Evolutionary conservation across 2,797 vertebrate species (phyloP), one percentile per base, ranked within the genome.

Genomic region (Pseudomugil tenellus): DNA sequence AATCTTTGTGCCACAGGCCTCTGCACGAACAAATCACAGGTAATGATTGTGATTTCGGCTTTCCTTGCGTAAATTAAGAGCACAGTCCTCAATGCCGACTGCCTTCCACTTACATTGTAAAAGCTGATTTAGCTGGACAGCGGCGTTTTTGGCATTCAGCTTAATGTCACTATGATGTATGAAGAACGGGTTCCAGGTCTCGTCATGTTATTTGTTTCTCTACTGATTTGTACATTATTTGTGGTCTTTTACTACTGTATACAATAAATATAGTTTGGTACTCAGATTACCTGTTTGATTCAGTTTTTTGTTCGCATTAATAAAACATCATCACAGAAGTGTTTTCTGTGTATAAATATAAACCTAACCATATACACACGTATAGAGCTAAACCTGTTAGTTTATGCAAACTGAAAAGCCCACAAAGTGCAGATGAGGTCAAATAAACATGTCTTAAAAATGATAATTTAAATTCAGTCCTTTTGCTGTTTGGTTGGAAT

Each of bases 231-330:
- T 96, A 95, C 92, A 91, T 95, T 94, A 93, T 93, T 92, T 94
- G 94, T 96, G 88, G 94, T 95, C 93, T 95, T 96, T 96, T 94
- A 95, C 94, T 95, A 94, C 90, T 95, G 94, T 95, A 95, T 89
- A 93, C 95, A 95, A 96, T 95, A 96, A 96, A 96, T 95, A 94
- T 95, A 94, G 94, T 94, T 94, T 94, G 95, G 91, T 95, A 94
- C 94, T 93, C 93, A 91, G 94, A 92, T 90, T 86, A 71, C 6
- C 32, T 67, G 66, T 75, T n/a, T 4, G 7, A 11, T 6, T 84
- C 7, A 16, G 11, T 60, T 28, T 53, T 28, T 11, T 6, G 29
- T n/a, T n/a, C n/a, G n/a, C n/a, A n/a, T n/a, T n/a, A n/a, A n/a
- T n/a, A 31, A 17, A n/a, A 23, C 25, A 5, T 2, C 12, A n/a